Evolutionary conservation across 2,797 vertebrate genomes (phyloP).

Genomic region (Spondyliosoma cantharus): DNA sequence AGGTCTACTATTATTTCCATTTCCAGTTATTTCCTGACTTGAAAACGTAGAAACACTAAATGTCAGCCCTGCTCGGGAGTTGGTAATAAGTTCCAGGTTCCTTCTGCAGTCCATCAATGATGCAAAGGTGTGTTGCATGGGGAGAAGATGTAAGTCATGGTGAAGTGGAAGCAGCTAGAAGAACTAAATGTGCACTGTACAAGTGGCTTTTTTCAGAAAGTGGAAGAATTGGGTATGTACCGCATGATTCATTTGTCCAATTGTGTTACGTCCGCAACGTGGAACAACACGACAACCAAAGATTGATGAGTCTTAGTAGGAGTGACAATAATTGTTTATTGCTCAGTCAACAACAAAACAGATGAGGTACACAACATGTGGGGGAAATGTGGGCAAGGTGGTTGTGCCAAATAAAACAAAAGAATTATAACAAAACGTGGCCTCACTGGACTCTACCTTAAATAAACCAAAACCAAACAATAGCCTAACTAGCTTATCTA

Average conservation of each 20-base stretch:
- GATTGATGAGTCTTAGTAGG: too few relatives aligned
- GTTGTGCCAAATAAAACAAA: too few relatives aligned
- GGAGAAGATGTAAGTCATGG: not conserved
- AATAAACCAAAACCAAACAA: too few relatives aligned
- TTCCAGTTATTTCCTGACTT: slow-evolving; percentile 14
- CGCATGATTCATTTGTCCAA: not conserved
- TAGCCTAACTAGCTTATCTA: too few relatives aligned
- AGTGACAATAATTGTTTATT: too few relatives aligned
- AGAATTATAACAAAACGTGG: too few relatives aligned
- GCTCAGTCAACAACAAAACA: too few relatives aligned
- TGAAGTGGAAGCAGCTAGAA: not conserved
- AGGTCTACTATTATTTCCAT: slow-evolving; percentile 8
- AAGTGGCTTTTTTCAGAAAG: not conserved
- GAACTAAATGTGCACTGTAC: not conserved
- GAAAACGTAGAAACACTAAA: not conserved
- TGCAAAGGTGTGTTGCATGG: not conserved
- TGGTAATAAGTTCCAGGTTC: slow-evolving; percentile 14
- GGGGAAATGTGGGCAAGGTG: too few relatives aligned
- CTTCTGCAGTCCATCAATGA: not conserved
- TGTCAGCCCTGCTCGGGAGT: not conserved
- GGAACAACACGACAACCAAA: too few relatives aligned
- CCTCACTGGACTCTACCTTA: too few relatives aligned
- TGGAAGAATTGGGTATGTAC: not conserved
- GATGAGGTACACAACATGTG: too few relatives aligned
- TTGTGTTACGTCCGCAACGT: too few relatives aligned